Evolutionary conservation across 2,797 vertebrate genomes (phyloP).

Genomic region (Epinephelus coioides): DNA sequence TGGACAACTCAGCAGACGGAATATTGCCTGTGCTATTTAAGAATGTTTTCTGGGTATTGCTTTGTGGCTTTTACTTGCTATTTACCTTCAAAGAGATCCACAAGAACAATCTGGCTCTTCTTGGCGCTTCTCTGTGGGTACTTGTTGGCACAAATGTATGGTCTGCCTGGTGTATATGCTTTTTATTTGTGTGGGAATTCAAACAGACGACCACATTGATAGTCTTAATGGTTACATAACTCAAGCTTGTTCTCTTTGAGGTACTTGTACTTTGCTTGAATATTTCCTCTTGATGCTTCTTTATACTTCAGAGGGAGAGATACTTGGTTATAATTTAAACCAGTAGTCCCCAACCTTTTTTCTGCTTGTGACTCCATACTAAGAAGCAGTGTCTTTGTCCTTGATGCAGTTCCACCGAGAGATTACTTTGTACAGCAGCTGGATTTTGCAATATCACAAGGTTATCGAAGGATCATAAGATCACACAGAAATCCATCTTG

Average conservation of each 20-base stretch:
- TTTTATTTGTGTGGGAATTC: background rate
- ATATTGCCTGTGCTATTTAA: background rate
- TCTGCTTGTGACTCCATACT: too few relatives aligned
- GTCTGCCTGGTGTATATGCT: conserved; percentile 2
- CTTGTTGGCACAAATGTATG: background rate
- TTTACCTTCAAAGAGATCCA: conserved; percentile 10
- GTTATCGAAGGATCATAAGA: too few relatives aligned
- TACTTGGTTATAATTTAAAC: background rate
- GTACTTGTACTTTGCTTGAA: background rate
- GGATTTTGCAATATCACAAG: too few relatives aligned
- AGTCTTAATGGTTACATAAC: background rate
- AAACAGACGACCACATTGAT: background rate
- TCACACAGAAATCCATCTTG: too few relatives aligned
- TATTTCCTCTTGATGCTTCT: background rate
- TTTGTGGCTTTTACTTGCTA: background rate
- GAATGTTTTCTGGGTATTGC: background rate
- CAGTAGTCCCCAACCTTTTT: background rate
- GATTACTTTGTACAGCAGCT: too few relatives aligned
- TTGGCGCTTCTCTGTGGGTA: background rate
- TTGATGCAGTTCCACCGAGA: too few relatives aligned
- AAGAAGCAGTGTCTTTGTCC: too few relatives aligned
- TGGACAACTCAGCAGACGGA: background rate
- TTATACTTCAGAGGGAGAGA: background rate
- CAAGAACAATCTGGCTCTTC: background rate
- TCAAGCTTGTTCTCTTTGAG: background rate